Base-by-base conservation (phyloP, 2,797 vertebrate species). In the Pangasius larnaudii region DNA sequence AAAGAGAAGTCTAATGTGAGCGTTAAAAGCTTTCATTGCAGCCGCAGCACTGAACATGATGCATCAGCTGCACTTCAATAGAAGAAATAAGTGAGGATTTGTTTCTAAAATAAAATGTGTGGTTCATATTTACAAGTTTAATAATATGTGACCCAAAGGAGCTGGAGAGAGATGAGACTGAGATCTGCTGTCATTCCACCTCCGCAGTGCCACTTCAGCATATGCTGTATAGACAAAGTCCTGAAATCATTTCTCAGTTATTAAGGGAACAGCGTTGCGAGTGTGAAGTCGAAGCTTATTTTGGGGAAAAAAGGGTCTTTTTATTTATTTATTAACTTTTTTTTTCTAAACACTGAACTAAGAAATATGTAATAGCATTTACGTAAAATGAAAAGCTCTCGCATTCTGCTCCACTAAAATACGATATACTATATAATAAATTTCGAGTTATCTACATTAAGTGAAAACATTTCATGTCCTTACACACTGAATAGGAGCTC, bases 171-270 rank as follows among this genome's bases (percentile, higher is more conserved):
- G 72, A 67, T 67, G 74, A 88, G 59, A 67, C 3, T 6, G 51
- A 42, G 53, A 65, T 39, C 59, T 69, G 74, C 36, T 58, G 67
- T 72, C 5, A 56, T 85, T 85, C 74, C 58, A 84, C 59, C 87
- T 67, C 82, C 16, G 39, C 61, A 39, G 59, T 6, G 30, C 14
- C 14, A 46, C 39, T 65, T 46, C 80, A 83, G 18, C 61, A 67
- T 49, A 51, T 33, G 27, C 7, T 69, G 58, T 85, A 46, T 11
- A 16, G n/a, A 74, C 27, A 87, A 81, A 39, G 33, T 36, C 77
- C 56, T 81, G 46, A 77, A 88, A 88, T 69, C 33, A 19, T 7
- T 67, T 87, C 53, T 78, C 30, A 3, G 13, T 36, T 84, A 72
- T 36, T 78, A 63, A 65, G n/a, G 10, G 39, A 86, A 80, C 18